phyloP scores from a whole-genome alignment of 2,888 invertebrate genomes.

The Scaptomyza caliginosa region DNA sequence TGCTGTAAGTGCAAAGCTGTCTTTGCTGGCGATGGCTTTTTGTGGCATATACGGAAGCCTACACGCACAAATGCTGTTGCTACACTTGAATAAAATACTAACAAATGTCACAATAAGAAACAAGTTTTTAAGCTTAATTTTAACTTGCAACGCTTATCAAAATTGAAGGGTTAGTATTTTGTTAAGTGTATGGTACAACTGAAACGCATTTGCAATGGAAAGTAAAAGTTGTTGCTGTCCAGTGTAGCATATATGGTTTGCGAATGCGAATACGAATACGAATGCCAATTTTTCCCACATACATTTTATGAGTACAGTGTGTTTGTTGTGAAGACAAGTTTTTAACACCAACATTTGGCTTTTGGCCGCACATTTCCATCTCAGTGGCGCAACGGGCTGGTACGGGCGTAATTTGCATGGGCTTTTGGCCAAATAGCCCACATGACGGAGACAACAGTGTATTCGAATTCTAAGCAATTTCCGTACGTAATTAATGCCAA shows the following conservation, averaged over 20 bases:
- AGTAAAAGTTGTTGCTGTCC: constrained; percentile 75
- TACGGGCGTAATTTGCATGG: constrained; percentile 63
- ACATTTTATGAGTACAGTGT: constrained; percentile 54
- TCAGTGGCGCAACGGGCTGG: constrained; percentile 7
- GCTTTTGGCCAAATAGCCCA: constrained; percentile 64
- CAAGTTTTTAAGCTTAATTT: neutral
- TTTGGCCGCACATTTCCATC: constrained; percentile 51
- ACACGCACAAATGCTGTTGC: constrained; percentile 5
- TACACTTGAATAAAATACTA: too few relatives aligned
- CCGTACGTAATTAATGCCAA: constrained; percentile 69
- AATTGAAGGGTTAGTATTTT: neutral
- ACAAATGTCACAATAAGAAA: neutral
- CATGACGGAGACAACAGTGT: constrained; percentile 41
- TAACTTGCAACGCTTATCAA: neutral
- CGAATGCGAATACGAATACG: constrained; percentile 58
- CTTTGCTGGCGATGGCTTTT: constrained; percentile 34
- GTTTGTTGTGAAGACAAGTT: constrained; percentile 54
- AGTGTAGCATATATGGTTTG: constrained; percentile 70
- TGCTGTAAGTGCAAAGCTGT: constrained; percentile 50
- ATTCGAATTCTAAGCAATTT: constrained; percentile 66
- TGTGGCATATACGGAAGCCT: constrained; percentile 66
- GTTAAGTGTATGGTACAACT: constrained; percentile 19
- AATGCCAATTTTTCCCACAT: constrained; percentile 75
- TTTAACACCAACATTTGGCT: constrained; percentile 69
- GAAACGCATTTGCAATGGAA: constrained; percentile 67